Evolutionary conservation across 2,888 invertebrate genomes (phyloP).

Genomic region (Myopa testacea): DNA sequence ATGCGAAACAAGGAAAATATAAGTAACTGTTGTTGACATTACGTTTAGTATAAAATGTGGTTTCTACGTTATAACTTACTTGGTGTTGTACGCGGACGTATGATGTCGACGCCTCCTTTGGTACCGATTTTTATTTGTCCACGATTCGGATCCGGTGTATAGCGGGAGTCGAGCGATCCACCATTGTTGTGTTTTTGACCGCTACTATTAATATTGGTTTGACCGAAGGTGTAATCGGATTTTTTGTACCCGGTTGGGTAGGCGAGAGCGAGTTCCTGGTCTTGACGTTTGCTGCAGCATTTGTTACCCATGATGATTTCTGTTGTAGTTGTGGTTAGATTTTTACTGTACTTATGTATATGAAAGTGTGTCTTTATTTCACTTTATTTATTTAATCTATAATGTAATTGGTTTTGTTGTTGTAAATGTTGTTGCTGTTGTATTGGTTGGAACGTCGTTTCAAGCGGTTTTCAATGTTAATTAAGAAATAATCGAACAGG

Average conservation of each 20-base stretch:
- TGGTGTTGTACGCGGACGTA: slow-evolving; percentile 77
- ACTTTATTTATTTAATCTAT: neutral
- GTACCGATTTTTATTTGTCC: slow-evolving; percentile 71
- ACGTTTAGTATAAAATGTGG: no score
- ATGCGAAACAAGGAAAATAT: no score
- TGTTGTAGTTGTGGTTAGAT: slow-evolving; percentile 31
- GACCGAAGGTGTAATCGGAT: slow-evolving; percentile 67
- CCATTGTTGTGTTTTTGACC: slow-evolving; percentile 69
- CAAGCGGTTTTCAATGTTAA: neutral
- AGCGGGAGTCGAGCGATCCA: slow-evolving; percentile 73
- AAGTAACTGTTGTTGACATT: no score
- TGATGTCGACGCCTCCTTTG: slow-evolving; percentile 80
- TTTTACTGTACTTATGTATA: slow-evolving; percentile 30
- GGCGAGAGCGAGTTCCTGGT: slow-evolving; percentile 71
- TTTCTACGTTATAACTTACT: slow-evolving; percentile 68
- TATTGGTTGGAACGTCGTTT: neutral
- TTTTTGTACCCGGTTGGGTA: slow-evolving; percentile 68
- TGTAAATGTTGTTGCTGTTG: slow-evolving; percentile 2
- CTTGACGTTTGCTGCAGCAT: slow-evolving; percentile 88
- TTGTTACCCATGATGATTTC: slow-evolving; percentile 79
- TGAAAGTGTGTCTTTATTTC: neutral
- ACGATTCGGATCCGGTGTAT: slow-evolving; percentile 84
- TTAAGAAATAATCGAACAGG: neutral
- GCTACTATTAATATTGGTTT: slow-evolving; percentile 64
- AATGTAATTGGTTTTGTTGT: slow-evolving; percentile 16